Conservation (phyloP, 2,888 invertebrate species). For the Euplexia lucipara region DNA sequence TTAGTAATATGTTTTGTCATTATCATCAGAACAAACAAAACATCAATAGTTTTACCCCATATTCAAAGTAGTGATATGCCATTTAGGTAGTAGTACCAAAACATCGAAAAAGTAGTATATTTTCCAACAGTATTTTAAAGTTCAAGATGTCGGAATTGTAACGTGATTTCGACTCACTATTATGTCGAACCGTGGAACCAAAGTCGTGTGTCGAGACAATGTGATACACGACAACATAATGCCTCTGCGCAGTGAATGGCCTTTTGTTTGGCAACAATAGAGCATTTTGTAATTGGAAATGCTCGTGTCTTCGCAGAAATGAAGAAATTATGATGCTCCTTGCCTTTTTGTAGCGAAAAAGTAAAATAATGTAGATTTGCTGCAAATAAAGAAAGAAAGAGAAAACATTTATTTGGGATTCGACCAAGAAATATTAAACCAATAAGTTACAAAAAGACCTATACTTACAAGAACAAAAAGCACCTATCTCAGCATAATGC, state of each 20-base stretch:
- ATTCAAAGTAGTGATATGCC: neutral
- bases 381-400: too few relatives aligned
- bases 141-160: slow-evolving; percentile 49
- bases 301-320: slow-evolving; percentile 52
- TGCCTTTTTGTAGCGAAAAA: slow-evolving; percentile 34
- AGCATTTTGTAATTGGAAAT: slow-evolving; percentile 61
- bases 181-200: slow-evolving; percentile 55
- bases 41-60: neutral
- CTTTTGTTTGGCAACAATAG: slow-evolving; percentile 77
- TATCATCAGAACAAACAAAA: neutral
- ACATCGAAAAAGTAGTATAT: slow-evolving; percentile 16
- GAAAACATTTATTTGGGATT: too few relatives aligned
- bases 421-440: too few relatives aligned
- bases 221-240: slow-evolving; percentile 53
- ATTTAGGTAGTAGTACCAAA: slow-evolving; percentile 1
- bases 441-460: too few relatives aligned
- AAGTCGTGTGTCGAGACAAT: slow-evolving; percentile 61
- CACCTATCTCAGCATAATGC: too few relatives aligned
- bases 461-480: too few relatives aligned
- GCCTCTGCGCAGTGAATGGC: slow-evolving; percentile 62
- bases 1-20: neutral
- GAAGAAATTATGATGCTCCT: slow-evolving; percentile 51
- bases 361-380: slow-evolving; percentile 33
- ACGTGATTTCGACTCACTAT: slow-evolving; percentile 46
- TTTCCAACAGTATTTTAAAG: slow-evolving; percentile 20